Evolutionary conservation across 1,140 invertebrate species (phyloP), one percentile per base, ranked within the genome.

Genomic region (Eulimnadia texana): DNA sequence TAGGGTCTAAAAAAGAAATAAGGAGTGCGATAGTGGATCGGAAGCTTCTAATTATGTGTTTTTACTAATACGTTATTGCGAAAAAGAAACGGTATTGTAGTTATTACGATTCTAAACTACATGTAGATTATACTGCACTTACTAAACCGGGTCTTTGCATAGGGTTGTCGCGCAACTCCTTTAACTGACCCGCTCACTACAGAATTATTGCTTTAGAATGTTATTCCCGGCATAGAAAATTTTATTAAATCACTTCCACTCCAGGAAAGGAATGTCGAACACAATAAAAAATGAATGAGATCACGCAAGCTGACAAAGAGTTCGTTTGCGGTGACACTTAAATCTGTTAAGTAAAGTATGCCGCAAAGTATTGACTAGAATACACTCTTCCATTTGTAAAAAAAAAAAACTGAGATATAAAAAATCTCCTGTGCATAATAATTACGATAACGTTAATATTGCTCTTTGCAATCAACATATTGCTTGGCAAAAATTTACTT

Each of bases 131-230:
- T 19, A 27, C 27, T 58, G 16, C 42, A 27, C 28, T 33, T 58
- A 58, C 42, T 28, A 29, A 27, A 20, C n/a, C 19, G 28, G 55
- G 55, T 20, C 20, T 58, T 42, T 42, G 33, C 33, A 42, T 42
- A 42, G 33, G 33, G 33, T 42, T 42, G 33, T 6, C 33, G 6
- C 6, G 33, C 6, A 6, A 42, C 6, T 16, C 16, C 33, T 16
- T 42, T 42, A 42, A 20, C 6, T 2, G 55, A 58, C 55, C 55
- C 55, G 24, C 24, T 25, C 13, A 47, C 28, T 58, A 58, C 55
- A 58, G 55, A 28, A 28, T 58, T 58, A 58, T 58, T 58, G 55
- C 55, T 58, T 58, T 58, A 20, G 55, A 58, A 58, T 58, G 29
- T n/a, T n/a, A n/a, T n/a, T 20, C 55, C 52, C 55, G 55, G 55